phyloP scores from a whole-genome alignment of 53 echinoderm and acorn worm genomes.

The Astropecten irregularis region DNA sequence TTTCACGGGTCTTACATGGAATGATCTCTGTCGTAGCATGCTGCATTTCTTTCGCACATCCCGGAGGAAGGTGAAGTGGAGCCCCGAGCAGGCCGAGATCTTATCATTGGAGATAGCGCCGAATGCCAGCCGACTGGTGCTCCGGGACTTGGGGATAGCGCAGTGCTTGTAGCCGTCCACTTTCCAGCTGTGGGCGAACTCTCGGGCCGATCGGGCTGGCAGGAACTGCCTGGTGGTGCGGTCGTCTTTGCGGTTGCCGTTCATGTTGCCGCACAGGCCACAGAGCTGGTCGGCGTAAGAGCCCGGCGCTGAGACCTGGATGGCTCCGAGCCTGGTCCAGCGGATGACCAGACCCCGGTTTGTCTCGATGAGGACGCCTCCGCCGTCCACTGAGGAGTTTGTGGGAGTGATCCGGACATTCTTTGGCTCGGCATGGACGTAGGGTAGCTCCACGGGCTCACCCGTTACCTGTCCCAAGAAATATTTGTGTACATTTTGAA shows the following conservation, averaged over 20 bases:
- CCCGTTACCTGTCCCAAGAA: slow-evolving; percentile 47
- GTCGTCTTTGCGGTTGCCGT: slow-evolving; percentile 69
- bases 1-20: no score
- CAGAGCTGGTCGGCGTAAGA: slow-evolving; percentile 12
- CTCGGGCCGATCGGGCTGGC: slow-evolving; percentile 47
- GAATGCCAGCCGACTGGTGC: background rate
- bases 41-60: slow-evolving; percentile 52
- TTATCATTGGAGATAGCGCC: slow-evolving; percentile 8
- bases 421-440: slow-evolving; percentile 57
- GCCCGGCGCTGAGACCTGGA: slow-evolving; percentile 47
- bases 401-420: slow-evolving; percentile 50
- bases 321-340: slow-evolving; percentile 40
- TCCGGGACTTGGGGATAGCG: background rate
- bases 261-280: slow-evolving; percentile 86
- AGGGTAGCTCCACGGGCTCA: slow-evolving; percentile 60
- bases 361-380: slow-evolving; percentile 36
- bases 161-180: slow-evolving; percentile 73
- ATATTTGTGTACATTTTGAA: background rate
- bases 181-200: slow-evolving; percentile 81
- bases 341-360: slow-evolving; percentile 62
- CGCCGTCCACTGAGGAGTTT: background rate
- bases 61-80: slow-evolving; percentile 4
- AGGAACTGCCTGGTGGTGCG: slow-evolving; percentile 67
- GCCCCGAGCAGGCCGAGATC: slow-evolving; percentile 23
- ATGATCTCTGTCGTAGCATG: slow-evolving; percentile 4